Conservation (phyloP, 2,888 invertebrate species). For the Troilus luridus region DNA sequence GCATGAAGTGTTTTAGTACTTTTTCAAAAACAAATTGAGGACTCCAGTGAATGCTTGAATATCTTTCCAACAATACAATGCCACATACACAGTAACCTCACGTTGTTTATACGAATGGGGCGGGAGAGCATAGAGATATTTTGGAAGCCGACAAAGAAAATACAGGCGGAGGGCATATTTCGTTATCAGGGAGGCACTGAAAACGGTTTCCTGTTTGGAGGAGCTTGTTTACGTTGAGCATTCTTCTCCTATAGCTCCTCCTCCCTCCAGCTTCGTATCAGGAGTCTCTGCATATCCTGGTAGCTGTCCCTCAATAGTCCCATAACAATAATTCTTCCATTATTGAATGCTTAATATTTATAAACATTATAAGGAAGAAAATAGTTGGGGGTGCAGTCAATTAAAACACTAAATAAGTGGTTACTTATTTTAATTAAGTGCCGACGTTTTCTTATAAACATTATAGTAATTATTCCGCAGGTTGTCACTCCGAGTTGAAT, state of each 20-base stretch:
- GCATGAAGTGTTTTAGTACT: too few relatives aligned
- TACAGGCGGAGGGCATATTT: slow-evolving; percentile 5
- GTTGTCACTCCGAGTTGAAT: too few relatives aligned
- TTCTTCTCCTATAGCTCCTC: not conserved
- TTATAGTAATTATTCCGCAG: too few relatives aligned
- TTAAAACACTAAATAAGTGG: too few relatives aligned
- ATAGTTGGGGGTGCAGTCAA: too few relatives aligned
- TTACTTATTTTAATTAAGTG: too few relatives aligned
- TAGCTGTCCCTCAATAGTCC: too few relatives aligned
- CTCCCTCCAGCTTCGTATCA: not conserved
- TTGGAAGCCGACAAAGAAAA: slow-evolving; percentile 17
- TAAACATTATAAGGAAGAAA: too few relatives aligned
- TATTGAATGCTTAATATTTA: too few relatives aligned
- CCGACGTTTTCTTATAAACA: too few relatives aligned
- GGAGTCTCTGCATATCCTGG: not conserved
- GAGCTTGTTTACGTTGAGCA: not conserved
- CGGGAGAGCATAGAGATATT: not conserved
- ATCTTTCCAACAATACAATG: not conserved
- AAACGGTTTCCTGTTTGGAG: slow-evolving; percentile 21
- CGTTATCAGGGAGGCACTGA: slow-evolving; percentile 19
- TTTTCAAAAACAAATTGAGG: not conserved
- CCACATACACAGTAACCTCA: not conserved
- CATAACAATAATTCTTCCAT: too few relatives aligned
- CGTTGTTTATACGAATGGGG: slow-evolving; percentile 1
- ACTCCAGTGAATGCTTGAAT: not conserved